A percentile compares a stretch with the other conserved stretches of the same genome.
phyloP scores from a whole-genome alignment of 2,113 vertebrate genomes.

The Micronycteris hirsuta region DNA sequence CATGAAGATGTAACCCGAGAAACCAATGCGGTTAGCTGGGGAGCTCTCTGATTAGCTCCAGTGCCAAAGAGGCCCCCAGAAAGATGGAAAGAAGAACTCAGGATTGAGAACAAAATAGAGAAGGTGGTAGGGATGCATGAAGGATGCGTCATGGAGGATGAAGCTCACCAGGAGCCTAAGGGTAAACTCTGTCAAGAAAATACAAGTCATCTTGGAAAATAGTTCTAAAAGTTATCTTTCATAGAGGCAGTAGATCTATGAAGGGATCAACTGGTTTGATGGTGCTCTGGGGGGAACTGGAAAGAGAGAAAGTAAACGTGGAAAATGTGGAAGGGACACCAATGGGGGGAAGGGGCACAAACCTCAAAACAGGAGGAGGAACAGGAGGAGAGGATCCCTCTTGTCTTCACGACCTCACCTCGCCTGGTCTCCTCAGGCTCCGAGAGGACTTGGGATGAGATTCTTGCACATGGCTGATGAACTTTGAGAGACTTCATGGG shows the following conservation, averaged over 20 bases:
- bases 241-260: background rate
- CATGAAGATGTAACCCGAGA: background rate
- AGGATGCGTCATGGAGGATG: background rate
- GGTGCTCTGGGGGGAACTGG: background rate
- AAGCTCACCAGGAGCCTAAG: background rate
- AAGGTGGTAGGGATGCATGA: background rate
- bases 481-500: background rate
- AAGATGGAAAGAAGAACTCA: background rate
- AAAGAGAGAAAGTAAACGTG: background rate
- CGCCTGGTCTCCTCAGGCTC: background rate
- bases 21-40: background rate
- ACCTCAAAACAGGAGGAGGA: background rate
- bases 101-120: background rate
- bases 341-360: accelerated
- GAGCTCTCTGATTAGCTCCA: background rate
- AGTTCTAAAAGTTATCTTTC: background rate
- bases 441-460: background rate
- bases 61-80: background rate
- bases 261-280: background rate
- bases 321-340: background rate
- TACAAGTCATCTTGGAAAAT: background rate
- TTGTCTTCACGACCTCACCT: background rate
- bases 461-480: background rate
- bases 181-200: background rate
- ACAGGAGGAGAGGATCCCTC: background rate